Base-by-base conservation (phyloP, 2,888 invertebrate genomes). In the Colostygia pectinataria region DNA sequence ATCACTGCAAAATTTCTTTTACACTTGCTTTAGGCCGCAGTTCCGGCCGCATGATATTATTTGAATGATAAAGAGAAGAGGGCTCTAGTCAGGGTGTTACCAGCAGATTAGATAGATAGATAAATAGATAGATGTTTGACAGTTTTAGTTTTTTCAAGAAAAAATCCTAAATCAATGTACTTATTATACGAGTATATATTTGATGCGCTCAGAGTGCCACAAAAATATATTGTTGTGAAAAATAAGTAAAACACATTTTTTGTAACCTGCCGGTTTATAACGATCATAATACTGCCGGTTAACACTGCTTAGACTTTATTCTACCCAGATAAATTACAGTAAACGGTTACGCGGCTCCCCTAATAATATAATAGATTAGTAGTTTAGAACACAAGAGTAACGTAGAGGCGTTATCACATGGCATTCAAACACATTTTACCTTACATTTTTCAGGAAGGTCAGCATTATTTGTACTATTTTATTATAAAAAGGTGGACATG, bases 371-470 rank as follows among this genome's bases (percentile, higher is more conserved):
- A n/a, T n/a, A 12, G 34, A 41, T 41, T 40, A 42, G 15, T 2
- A 20, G 47, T 23, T 54, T 46, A 49, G 27, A 43, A 37, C 40
- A 57, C 36, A 23, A 20, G 32, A 24, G 18, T n/a, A n/a, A n/a
- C 37, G 25, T 13, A 8, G 25, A 23, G 25, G 33, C 28, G 42
- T 48, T 48, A 53, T 44, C 8, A 52, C 51, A 49, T 39, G 37
- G 49, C 51, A 52, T 41, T 52, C 36, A 52, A 41, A 52, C 34
- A 41, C 33, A 29, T 20, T 51, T 38, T 51, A 51, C 33, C 79
- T 78, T 75, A 80, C 80, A 61, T 78, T 76, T 76, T 72, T 79
- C 44, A 80, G 65, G 71, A 79, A 77, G 62, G 74, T 77, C 72
- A 80, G 68, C 80, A 79, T 80, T 51, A 48, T 52, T 38, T 46